These are phyloP conservation scores for Calyptomena viridis DNA, from an alignment of 2,113 vertebrate genomes.

Conservation along the genomic window DNA sequence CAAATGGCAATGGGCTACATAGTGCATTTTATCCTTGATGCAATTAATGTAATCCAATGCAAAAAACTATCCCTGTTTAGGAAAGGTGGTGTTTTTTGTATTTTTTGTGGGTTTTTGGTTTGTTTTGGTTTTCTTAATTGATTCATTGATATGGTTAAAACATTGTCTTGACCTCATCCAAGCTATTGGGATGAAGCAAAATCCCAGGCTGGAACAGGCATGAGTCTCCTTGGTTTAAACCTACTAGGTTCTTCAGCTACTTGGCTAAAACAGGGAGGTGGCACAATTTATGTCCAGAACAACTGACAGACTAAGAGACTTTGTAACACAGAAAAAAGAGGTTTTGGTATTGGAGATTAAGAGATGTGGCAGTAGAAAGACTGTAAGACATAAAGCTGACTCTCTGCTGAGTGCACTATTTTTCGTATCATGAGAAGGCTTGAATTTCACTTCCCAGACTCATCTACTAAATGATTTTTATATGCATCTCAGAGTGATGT, in stretches of 20 bases:
- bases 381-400: neutral
- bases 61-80: neutral
- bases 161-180: neutral
- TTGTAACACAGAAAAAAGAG: neutral
- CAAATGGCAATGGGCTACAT: neutral
- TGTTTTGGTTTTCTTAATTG: neutral
- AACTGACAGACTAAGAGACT: neutral
- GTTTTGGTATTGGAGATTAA: neutral
- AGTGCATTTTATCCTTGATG: neutral
- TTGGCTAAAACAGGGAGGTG: neutral
- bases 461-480: neutral
- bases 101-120: rapidly evolving
- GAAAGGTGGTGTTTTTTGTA: neutral
- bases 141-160: neutral
- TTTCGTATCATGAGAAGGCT: neutral
- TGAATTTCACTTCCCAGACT: neutral
- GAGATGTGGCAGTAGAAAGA: neutral
- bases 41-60: neutral
- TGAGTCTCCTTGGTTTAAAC: neutral
- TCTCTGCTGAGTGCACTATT: neutral
- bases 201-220: neutral
- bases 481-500: neutral
- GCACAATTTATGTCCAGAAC: neutral
- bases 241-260: neutral
- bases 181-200: neutral